Base-by-base conservation (phyloP, 2,888 invertebrate genomes). In the Hirtodrosophila cameraria region DNA sequence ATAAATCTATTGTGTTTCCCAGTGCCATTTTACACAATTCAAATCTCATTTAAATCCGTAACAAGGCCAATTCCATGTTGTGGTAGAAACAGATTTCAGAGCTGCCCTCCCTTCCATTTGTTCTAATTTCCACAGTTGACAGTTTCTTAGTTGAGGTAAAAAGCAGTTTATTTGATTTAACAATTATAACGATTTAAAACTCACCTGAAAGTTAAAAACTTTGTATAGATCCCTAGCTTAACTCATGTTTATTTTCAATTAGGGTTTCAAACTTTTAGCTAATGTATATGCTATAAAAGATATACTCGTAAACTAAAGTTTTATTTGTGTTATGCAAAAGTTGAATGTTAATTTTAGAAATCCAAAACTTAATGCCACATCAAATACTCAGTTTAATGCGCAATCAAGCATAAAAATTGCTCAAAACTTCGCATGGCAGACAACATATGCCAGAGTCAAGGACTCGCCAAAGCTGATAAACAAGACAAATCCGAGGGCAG, bases 201-300 rank as follows among this genome's bases (percentile, higher is more conserved):
- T 18, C 18, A n/a, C n/a, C 5, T 18, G 18, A 1, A 18, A 4
- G 18, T 18, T 5, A 18, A 18, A 18, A 18, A n/a, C n/a, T n/a
- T n/a, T 18, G 18, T 18, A 18, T 4, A 18, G 18, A 18, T n/a
- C n/a, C n/a, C n/a, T n/a, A n/a, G n/a, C n/a, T n/a, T n/a, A n/a
- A n/a, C 25, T 41, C 48, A 25, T 87, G 74, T 84, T 87, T 80
- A 78, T 83, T 86, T 87, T 87, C 75, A 78, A 86, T 82, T 87
- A 86, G 58, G 65, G 60, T 68, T 75, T 85, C 67, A 67, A 64
- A 60, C 42, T 59, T 30, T 63, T 48, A 33, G 15, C 11, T 30
- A 28, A n/a, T 27, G 15, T 8, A 28, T 16, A 3, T 18, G 18
- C 36, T 49, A 13, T 11, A n/a, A 4, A 12, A 30, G 16, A 28